Evolutionary conservation across 35 echinoderm and acorn worm genomes (phyloP).

Genomic region (Patiria miniata): DNA sequence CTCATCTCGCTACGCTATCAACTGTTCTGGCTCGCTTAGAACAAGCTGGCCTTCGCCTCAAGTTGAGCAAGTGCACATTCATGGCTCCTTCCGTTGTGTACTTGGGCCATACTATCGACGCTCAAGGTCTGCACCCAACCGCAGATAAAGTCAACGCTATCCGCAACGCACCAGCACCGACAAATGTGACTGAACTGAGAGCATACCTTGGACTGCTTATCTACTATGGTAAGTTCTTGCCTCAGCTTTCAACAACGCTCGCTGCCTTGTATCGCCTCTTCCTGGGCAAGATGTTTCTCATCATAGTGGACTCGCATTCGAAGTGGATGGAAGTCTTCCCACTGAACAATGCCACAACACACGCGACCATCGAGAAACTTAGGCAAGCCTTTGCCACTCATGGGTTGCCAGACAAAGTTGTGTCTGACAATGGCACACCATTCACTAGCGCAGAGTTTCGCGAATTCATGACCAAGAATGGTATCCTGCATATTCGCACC

Average conservation of each 20-base stretch:
- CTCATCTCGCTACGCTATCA: slow-evolving; percentile 54
- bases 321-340: slow-evolving; percentile 48
- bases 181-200: slow-evolving; percentile 46
- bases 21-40: slow-evolving; percentile 45
- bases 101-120: slow-evolving; percentile 59
- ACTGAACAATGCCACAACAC: too few species aligned
- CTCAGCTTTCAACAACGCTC: slow-evolving; percentile 55
- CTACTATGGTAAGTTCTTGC: slow-evolving; percentile 57
- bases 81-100: slow-evolving; percentile 31
- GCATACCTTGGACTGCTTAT: slow-evolving; percentile 53
- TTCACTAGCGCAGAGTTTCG: too few species aligned
- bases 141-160: slow-evolving; percentile 48
- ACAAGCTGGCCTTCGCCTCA: slow-evolving; percentile 38
- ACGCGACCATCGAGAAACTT: too few species aligned
- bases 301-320: slow-evolving; percentile 30
- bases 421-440: too few species aligned
- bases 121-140: slow-evolving; percentile 59
- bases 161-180: slow-evolving; percentile 42
- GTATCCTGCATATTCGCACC: slow-evolving; percentile 3
- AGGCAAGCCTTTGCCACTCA: too few species aligned
- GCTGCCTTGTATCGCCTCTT: slow-evolving; percentile 28
- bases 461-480: background rate
- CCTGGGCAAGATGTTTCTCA: slow-evolving; percentile 21
- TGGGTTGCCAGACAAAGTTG: slow-evolving; percentile 30
- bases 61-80: slow-evolving; percentile 57